phyloP scores from a whole-genome alignment of 1,140 invertebrate species.

The Psilanteris sp. region DNA sequence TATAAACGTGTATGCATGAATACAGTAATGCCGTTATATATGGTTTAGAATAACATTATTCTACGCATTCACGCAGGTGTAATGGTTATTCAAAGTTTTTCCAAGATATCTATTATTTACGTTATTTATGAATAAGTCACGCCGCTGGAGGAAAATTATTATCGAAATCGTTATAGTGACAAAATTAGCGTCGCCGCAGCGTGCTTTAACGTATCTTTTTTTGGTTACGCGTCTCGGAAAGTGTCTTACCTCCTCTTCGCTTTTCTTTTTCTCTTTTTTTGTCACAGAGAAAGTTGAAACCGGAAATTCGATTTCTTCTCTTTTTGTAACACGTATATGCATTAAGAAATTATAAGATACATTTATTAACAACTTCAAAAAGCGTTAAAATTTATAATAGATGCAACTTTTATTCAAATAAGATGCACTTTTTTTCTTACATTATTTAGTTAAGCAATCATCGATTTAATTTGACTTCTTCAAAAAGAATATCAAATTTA shows the following conservation, averaged over 20 bases:
- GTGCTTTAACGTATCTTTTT: slow-evolving; percentile 42
- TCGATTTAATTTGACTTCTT: no score
- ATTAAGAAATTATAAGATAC: slow-evolving; percentile 14
- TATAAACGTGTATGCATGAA: no score
- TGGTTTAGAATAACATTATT: no score
- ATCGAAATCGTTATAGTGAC: slow-evolving; percentile 38
- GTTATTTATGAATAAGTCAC: slow-evolving; percentile 33
- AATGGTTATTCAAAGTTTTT: slow-evolving; percentile 48
- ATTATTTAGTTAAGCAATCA: no score
- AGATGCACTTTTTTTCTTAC: no score
- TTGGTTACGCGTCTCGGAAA: slow-evolving; percentile 52
- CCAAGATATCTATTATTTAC: slow-evolving; percentile 25
- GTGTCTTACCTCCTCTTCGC: slow-evolving; percentile 9
- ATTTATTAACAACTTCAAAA: background rate
- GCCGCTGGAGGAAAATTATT: slow-evolving; percentile 40
- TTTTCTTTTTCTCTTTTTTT: slow-evolving; percentile 30
- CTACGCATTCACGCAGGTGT: no score
- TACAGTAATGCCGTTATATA: no score
- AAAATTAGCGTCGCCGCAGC: slow-evolving; percentile 42
- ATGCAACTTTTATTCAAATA: no score
- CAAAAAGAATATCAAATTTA: no score
- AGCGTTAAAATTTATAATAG: no score
- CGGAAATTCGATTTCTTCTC: slow-evolving; percentile 53
- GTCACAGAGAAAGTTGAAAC: slow-evolving; percentile 51
- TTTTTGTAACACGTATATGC: slow-evolving; percentile 35